A percentile compares a stretch with the other conserved stretches of the same genome.
phyloP scores from a whole-genome alignment of 92 coral and sea anemone genomes.

The Siderastrea radians region DNA sequence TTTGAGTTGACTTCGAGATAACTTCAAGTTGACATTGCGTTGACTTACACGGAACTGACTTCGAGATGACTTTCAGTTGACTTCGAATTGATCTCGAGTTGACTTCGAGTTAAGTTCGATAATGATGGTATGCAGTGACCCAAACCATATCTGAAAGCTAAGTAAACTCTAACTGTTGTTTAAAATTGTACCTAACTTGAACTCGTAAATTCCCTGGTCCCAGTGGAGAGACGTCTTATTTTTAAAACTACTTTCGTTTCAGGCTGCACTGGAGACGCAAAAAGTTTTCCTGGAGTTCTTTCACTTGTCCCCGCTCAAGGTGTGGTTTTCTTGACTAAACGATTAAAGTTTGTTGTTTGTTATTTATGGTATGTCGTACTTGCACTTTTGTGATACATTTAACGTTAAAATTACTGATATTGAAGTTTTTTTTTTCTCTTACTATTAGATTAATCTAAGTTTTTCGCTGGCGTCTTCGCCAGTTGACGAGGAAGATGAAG shows the following conservation, averaged over 20 bases:
- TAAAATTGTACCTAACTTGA: too few relatives aligned
- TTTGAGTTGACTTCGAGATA: too few relatives aligned
- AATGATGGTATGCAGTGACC: not conserved
- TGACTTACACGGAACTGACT: too few relatives aligned
- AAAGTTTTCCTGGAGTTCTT: slow-evolving; percentile 91
- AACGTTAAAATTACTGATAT: not conserved
- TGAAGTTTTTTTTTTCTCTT: not conserved
- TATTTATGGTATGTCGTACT: not conserved
- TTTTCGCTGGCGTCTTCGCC: slow-evolving; percentile 81
- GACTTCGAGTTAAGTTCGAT: not conserved
- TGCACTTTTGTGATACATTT: not conserved
- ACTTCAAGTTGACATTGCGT: too few relatives aligned
- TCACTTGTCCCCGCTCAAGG: slow-evolving; percentile 97
- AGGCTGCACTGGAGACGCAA: slow-evolving; percentile 93
- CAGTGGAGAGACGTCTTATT: not conserved
- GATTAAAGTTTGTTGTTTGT: too few relatives aligned
- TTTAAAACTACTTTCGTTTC: not conserved
- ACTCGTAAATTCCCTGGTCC: too few relatives aligned
- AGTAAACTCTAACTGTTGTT: too few relatives aligned
- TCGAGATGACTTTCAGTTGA: too few relatives aligned
- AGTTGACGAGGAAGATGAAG: slow-evolving; percentile 84
- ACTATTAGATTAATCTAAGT: slow-evolving; percentile 87
- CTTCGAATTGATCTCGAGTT: too few relatives aligned
- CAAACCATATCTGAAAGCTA: not conserved
- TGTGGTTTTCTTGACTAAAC: not conserved